These are phyloP conservation scores for Pagetopsis macropterus DNA, from an alignment of 2,797 vertebrate genomes.

Conservation along the genomic window DNA sequence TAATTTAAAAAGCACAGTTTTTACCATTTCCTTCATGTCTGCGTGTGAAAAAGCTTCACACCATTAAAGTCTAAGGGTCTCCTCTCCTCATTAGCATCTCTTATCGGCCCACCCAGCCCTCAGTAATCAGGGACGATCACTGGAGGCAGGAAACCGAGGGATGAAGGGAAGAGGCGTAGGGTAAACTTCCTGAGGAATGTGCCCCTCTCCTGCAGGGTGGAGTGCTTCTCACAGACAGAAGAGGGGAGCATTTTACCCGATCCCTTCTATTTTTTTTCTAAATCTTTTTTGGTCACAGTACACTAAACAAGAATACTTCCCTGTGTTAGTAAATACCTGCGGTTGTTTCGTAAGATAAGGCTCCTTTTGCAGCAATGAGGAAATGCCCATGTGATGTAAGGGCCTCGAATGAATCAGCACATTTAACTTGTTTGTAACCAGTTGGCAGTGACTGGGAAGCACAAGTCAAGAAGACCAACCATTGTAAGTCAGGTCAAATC, in stretches of 20 bases:
- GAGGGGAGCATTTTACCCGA: slow-evolving; percentile 61
- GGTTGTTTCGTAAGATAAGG: slow-evolving; percentile 48
- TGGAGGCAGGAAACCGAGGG: slow-evolving; percentile 74
- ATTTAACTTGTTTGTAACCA: slow-evolving; percentile 2
- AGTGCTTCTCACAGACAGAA: slow-evolving; percentile 60
- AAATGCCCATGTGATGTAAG: slow-evolving; percentile 38
- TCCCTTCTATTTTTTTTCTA: slow-evolving; percentile 28
- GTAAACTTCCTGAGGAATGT: slow-evolving; percentile 84
- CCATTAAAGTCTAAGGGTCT: slow-evolving; percentile 40
- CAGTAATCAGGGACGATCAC: slow-evolving; percentile 77
- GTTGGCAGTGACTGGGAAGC: too few species aligned
- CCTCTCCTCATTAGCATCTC: slow-evolving; percentile 64
- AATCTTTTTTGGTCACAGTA: slow-evolving; percentile 48
- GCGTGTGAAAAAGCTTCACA: slow-evolving; percentile 31
- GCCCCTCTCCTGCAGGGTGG: slow-evolving; percentile 65
- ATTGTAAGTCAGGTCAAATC: too few species aligned
- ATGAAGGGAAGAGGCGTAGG: slow-evolving; percentile 73
- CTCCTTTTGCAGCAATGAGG: slow-evolving; percentile 45
- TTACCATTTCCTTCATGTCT: slow-evolving; percentile 1
- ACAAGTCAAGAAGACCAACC: too few species aligned
- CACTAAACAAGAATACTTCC: slow-evolving; percentile 46
- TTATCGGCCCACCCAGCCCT: slow-evolving; percentile 75
- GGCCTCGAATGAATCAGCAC: slow-evolving; percentile 11
- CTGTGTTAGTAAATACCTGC: slow-evolving; percentile 63
- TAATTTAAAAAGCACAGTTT: background rate